Conservation (phyloP, 1,140 invertebrate species). For the Liolophura sinensis region DNA sequence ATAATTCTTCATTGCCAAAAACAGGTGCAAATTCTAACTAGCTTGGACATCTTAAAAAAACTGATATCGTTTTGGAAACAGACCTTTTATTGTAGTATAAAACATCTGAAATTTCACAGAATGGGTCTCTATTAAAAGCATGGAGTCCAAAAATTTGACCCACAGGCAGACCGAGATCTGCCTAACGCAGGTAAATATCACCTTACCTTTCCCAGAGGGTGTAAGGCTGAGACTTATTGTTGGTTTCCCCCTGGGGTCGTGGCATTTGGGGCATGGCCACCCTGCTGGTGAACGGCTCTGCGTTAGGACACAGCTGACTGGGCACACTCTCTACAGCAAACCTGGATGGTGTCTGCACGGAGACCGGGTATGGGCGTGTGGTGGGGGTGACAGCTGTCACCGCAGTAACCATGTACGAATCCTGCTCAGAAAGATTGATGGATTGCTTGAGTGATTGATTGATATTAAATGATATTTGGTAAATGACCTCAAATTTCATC, state of each 20-base stretch:
- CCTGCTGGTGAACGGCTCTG: conserved; percentile 2
- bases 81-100: no score
- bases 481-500: no score
- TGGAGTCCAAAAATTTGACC: background rate
- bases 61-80: no score
- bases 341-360: conserved; percentile 16
- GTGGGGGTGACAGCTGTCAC: conserved; percentile 30
- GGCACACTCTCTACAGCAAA: background rate
- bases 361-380: conserved; percentile 21
- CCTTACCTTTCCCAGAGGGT: conserved; percentile 6
- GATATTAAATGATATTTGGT: no score
- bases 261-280: background rate
- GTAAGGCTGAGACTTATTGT: background rate
- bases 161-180: background rate
- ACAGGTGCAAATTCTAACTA: no score
- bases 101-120: no score
- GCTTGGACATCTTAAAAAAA: no score
- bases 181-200: background rate
- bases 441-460: background rate
- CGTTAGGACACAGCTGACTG: conserved; percentile 7
- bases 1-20: no score
- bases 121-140: background rate
- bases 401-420: conserved; percentile 20
- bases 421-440: background rate
- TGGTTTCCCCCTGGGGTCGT: background rate